These are phyloP conservation scores for Itoplectis maculator DNA, from an alignment of 2,888 invertebrate species.

Conservation along the genomic window DNA sequence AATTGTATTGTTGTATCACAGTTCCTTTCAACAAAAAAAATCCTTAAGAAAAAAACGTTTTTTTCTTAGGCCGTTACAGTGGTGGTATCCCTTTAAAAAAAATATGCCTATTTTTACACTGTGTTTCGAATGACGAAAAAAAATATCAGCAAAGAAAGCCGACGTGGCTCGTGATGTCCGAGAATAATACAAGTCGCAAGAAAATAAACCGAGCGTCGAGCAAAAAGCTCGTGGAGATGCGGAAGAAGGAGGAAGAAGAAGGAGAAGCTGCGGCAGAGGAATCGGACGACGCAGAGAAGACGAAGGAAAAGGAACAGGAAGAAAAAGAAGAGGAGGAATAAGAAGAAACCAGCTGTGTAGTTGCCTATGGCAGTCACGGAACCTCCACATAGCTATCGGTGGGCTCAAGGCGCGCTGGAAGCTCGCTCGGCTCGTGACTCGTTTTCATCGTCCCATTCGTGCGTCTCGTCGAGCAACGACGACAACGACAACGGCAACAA, in stretches of 20 bases:
- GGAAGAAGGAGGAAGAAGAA: slow-evolving; percentile 19
- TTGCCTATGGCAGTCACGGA: slow-evolving; percentile 61
- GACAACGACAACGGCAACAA: slow-evolving; percentile 31
- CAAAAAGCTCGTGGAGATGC: slow-evolving; percentile 11
- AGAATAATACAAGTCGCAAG: not conserved
- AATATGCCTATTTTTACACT: too few species aligned
- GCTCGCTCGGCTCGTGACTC: slow-evolving; percentile 64
- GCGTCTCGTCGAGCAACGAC: slow-evolving; percentile 32
- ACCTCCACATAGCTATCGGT: slow-evolving; percentile 28
- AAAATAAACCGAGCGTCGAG: slow-evolving; percentile 26
- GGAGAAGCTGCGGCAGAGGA: slow-evolving; percentile 6
- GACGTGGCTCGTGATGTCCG: not conserved
- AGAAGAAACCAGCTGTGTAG: slow-evolving; percentile 55
- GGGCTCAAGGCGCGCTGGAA: not conserved
- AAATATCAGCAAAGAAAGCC: not conserved
- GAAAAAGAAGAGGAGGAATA: not conserved
- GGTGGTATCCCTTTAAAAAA: too few species aligned
- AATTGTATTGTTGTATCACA: too few species aligned
- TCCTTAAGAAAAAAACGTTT: too few species aligned
- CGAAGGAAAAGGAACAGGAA: slow-evolving; percentile 17
- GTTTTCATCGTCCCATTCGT: slow-evolving; percentile 44
- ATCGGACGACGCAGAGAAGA: not conserved
- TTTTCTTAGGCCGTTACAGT: too few species aligned
- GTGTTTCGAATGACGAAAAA: not conserved
- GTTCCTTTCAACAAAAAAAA: too few species aligned